Conservation (phyloP, 2,113 vertebrate species). For the Petroica traversi region DNA sequence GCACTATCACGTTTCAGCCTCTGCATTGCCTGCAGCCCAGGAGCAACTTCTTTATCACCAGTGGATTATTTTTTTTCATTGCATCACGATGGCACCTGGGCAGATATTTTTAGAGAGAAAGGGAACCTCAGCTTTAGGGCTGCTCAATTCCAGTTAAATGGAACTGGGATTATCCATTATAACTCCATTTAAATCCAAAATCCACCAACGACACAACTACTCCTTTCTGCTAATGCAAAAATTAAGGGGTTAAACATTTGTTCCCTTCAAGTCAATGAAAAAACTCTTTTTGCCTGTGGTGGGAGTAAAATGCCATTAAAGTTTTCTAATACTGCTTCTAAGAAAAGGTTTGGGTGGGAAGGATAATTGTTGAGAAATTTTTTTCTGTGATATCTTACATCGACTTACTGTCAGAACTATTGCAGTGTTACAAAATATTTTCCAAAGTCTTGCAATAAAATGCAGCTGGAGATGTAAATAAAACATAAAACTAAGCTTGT, state of each 20-base stretch:
- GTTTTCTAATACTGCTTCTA: not conserved
- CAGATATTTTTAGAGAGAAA: not conserved
- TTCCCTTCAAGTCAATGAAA: not conserved
- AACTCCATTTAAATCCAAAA: not conserved
- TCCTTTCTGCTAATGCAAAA: not conserved
- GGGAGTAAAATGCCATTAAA: not conserved
- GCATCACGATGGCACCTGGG: not conserved
- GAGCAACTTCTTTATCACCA: not conserved
- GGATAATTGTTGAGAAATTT: not conserved
- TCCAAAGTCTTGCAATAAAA: not conserved
- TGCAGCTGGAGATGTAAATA: not conserved
- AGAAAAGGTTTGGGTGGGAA: conserved; percentile 31
- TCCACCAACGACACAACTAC: accelerated
- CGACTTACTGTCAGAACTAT: conserved; percentile 5
- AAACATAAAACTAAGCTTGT: not conserved
- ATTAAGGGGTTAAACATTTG: not conserved
- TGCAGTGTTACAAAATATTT: conserved; percentile 33
- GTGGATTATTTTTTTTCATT: not conserved
- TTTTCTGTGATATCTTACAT: not conserved
- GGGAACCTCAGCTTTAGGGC: not conserved
- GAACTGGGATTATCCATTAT: not conserved
- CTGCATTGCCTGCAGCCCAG: not conserved
- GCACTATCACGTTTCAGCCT: not conserved
- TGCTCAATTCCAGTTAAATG: not conserved
- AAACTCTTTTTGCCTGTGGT: not conserved